Evolutionary conservation across 2,888 invertebrate genomes (phyloP), one percentile per base, ranked within the genome.

Genomic region (Temnothorax ravouxi): DNA sequence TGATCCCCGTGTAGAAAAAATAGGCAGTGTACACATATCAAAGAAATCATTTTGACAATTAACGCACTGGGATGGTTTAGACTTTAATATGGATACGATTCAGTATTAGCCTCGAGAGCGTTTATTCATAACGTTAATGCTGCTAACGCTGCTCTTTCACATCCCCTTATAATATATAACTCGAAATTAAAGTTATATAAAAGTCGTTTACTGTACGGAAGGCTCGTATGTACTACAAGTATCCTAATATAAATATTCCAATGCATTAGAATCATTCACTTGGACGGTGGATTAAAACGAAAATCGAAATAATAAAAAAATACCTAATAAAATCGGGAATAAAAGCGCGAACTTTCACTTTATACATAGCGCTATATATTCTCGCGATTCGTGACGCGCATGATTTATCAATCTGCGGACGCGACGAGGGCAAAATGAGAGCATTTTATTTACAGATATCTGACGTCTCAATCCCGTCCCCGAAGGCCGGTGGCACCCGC

Each of bases 11-110:
- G 61, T 88, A 89, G 88, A 89, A 85, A 84, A 86, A 71, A 75
- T 69, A 83, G 87, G 86, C 87, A 87, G 87, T 86, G 87, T 88
- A 34, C 34, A 83, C 44, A 83, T 86, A 80, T 86, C 41, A 89
- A 89, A 85, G 54, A 77, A 89, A 79, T 50, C 21, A 64, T 83
- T 62, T 62, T 38, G 71, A 71, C 13, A 81, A 76, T 77, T 79
- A 84, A 72, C 4, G 62, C 52, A 83, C 41, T 79, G 66, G 72
- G 54, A 86, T 71, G 54, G 34, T 74, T 52, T 56, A 59, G 47
- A 87, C 66, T 87, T 77, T 79, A 54, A 67, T 44, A 66, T 4
- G 44, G 25, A 72, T 56, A 83, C 34, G 41, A 67, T 66, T 59
- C 21, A 67, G 66, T 84, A 77, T 80, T 64, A 71, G 21, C 41